Evolutionary conservation across 2,113 vertebrate species (phyloP).

Genomic region (Tachysurus fulvidraco): DNA sequence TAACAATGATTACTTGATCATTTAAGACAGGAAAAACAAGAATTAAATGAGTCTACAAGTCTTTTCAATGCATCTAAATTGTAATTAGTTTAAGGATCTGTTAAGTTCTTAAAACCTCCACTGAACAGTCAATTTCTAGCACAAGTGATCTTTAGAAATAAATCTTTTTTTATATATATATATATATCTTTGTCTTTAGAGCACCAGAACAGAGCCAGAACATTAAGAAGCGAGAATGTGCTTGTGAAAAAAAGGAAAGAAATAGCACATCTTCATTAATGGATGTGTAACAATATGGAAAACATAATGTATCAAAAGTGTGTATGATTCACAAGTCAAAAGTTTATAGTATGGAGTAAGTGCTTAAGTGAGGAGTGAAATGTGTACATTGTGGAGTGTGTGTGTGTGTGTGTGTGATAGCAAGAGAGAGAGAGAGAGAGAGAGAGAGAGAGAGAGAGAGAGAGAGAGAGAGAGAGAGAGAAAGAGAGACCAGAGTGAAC

Average conservation of each 20-base stretch:
- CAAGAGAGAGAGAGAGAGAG: neutral
- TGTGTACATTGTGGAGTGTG: slow-evolving; percentile 1
- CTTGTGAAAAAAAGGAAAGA: slow-evolving; percentile 23
- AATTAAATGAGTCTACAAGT: neutral
- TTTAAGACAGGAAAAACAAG: slow-evolving; percentile 22
- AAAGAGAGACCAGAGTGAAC: neutral
- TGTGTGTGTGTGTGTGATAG: neutral
- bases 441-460: neutral
- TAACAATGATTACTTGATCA: slow-evolving; percentile 3
- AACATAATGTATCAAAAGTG: slow-evolving; percentile 13
- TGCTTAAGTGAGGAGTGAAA: slow-evolving; percentile 1
- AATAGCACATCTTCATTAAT: neutral
- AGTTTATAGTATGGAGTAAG: neutral
- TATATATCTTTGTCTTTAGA: neutral
- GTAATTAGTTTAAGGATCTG: neutral
- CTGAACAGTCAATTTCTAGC: neutral
- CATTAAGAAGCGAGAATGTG: neutral
- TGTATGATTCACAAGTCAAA: slow-evolving; percentile 11
- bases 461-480: neutral
- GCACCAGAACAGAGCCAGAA: slow-evolving; percentile 35
- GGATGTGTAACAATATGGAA: slow-evolving; percentile 30
- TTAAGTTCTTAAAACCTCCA: neutral
- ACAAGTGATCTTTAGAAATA: neutral
- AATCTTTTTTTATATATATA: too few species aligned
- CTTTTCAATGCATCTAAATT: slow-evolving; percentile 10